phyloP scores from a whole-genome alignment of 2,797 vertebrate species.

The Coracias cyanogaster region DNA sequence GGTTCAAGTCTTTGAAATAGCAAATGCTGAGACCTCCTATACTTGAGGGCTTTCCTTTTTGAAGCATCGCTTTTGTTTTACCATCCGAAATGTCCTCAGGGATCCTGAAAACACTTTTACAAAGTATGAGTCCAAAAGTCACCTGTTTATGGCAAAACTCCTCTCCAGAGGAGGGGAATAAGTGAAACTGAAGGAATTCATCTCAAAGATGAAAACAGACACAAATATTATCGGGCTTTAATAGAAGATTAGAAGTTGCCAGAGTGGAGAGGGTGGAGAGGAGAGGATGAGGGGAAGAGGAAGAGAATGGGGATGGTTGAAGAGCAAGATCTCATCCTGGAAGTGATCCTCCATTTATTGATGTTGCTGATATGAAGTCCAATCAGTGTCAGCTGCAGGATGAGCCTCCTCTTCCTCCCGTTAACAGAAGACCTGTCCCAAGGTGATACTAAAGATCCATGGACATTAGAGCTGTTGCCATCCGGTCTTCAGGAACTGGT shows the following conservation, averaged over 20 bases:
- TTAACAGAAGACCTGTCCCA: neutral
- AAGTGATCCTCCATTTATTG: neutral
- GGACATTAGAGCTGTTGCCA: neutral
- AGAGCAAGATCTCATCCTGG: neutral
- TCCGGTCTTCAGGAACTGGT: neutral
- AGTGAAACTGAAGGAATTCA: conserved; percentile 5
- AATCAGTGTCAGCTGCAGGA: neutral
- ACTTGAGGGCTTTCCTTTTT: conserved; percentile 2
- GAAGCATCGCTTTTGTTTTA: conserved; percentile 45
- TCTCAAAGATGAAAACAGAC: neutral
- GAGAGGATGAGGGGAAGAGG: neutral
- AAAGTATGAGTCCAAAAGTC: neutral
- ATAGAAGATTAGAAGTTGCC: neutral
- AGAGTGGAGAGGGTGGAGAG: neutral
- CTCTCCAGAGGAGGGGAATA: neutral
- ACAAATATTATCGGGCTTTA: neutral
- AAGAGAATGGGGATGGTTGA: neutral
- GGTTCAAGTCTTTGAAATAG: conserved; percentile 24
- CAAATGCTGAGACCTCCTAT: neutral
- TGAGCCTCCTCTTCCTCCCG: neutral
- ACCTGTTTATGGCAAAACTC: neutral
- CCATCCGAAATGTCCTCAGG: neutral
- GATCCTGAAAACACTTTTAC: neutral
- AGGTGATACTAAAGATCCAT: neutral
- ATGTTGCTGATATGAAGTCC: neutral